Base-by-base conservation (phyloP, 2,888 invertebrate genomes). In the Prosopocoilus inquinatus region DNA sequence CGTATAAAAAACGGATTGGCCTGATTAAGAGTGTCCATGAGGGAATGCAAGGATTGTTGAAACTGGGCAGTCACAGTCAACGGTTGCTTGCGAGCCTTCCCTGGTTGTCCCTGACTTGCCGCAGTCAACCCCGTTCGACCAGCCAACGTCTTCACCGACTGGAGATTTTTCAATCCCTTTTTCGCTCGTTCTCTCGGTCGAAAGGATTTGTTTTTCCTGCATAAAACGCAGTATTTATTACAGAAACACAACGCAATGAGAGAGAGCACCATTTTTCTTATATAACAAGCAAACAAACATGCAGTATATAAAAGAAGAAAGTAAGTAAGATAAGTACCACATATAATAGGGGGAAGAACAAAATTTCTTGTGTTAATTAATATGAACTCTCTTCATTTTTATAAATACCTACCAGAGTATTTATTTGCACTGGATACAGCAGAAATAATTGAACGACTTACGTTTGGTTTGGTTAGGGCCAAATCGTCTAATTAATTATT, bases 61-160 rank as follows among this genome's bases (percentile, higher is more conserved):
- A 97, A 97, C 79, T 97, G 96, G 9, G 94, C 94, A 1, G 94
- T 91, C 1, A 96, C 96, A 0, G 96, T 96, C 71, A 94, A 85
- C 9, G 94, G 92, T 70, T 94, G 91, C 76, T 93, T 93, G 56
- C 92, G 80, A 35, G 89, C 89, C 72, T 85, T 86, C 9, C 82
- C 82, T 12, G 78, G 65, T 66, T 80, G 79, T 34, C 72, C 73
- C 59, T 77, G 76, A 60, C 72, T 75, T 9, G 83, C 81, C 1
- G 82, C 80, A 59, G 84, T 82, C 54, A 84, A 81, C 45, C 84
- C 84, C 44, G 84, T 90, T 62, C 87, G 81, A 2, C 91, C 92
- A 1, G 94, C 93, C 50, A 96, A 80, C 3, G 93, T 94, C 79
- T 96, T 96, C 59, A 96, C 90, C 49, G 93, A 91, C 79, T 94